These are phyloP conservation scores for Epinephelus awoara DNA, from an alignment of 2,797 vertebrate genomes.

Conservation along the genomic window DNA sequence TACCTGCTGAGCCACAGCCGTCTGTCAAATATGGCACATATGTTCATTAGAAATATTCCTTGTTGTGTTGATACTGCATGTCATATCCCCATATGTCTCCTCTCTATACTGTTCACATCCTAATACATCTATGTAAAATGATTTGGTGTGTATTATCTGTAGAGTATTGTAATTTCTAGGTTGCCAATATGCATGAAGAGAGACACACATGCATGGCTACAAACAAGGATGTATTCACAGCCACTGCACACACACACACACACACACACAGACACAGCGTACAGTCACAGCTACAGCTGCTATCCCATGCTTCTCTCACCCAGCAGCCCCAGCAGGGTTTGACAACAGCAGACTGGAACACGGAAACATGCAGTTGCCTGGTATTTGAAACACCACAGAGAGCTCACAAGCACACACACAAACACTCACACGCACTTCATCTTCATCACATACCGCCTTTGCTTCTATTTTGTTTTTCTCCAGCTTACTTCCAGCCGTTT, in stretches of 20 bases:
- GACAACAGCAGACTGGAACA: slow-evolving; percentile 62
- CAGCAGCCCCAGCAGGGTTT: slow-evolving; percentile 63
- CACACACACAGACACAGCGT: neutral
- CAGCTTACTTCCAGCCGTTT: slow-evolving; percentile 20
- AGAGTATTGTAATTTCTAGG: neutral
- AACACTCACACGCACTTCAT: slow-evolving; percentile 15
- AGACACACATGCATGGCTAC: neutral
- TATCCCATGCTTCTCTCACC: slow-evolving; percentile 35
- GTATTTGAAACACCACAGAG: slow-evolving; percentile 61
- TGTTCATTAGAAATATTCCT: neutral
- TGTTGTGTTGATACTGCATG: neutral
- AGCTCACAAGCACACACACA: slow-evolving; percentile 10
- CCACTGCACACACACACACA: neutral
- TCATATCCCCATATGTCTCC: neutral
- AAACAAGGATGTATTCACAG: neutral
- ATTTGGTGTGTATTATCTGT: neutral
- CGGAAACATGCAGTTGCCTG: slow-evolving; percentile 49
- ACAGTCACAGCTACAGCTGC: slow-evolving; percentile 47
- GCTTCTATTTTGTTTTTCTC: neutral
- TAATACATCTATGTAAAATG: neutral
- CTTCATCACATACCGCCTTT: slow-evolving; percentile 23
- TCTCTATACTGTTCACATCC: neutral
- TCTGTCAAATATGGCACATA: neutral
- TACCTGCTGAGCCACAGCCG: neutral
- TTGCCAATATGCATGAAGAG: neutral